phyloP scores from a whole-genome alignment of 1,140 invertebrate genomes.

The Drusus annulatus region DNA sequence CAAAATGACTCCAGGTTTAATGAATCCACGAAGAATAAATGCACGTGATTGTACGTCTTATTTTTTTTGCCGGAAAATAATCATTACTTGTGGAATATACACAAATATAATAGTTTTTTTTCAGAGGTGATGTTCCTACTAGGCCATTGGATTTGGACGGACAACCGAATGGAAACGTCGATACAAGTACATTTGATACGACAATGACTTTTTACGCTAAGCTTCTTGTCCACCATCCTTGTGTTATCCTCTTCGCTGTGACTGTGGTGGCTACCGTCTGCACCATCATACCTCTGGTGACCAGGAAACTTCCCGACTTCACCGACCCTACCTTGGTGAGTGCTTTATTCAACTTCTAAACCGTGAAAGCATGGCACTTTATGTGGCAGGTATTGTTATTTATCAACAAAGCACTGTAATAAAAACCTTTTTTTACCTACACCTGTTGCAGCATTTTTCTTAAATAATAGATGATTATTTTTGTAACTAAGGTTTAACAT shows the following conservation, averaged over 20 bases:
- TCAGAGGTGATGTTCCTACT: constrained; percentile 55
- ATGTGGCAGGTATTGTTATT: no score
- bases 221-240: constrained; percentile 84
- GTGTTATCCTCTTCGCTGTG: constrained; percentile 78
- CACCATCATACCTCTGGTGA: constrained; percentile 80
- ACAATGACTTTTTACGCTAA: constrained; percentile 74
- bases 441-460: no score
- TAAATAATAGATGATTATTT: no score
- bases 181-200: constrained; percentile 36
- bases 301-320: constrained; percentile 82
- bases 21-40: no score
- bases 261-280: constrained; percentile 79
- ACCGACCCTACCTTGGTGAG: constrained; percentile 81
- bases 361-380: no score
- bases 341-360: constrained; percentile 40
- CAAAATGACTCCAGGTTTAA: no score
- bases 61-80: no score
- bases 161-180: constrained; percentile 40
- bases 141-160: constrained; percentile 48
- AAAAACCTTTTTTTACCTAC: no score
- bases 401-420: no score
- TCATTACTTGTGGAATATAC: no score
- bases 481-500: no score
- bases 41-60: no score
- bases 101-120: constrained; percentile 3